phyloP scores from a whole-genome alignment of 2,888 invertebrate species.

The Monopis laevigella region DNA sequence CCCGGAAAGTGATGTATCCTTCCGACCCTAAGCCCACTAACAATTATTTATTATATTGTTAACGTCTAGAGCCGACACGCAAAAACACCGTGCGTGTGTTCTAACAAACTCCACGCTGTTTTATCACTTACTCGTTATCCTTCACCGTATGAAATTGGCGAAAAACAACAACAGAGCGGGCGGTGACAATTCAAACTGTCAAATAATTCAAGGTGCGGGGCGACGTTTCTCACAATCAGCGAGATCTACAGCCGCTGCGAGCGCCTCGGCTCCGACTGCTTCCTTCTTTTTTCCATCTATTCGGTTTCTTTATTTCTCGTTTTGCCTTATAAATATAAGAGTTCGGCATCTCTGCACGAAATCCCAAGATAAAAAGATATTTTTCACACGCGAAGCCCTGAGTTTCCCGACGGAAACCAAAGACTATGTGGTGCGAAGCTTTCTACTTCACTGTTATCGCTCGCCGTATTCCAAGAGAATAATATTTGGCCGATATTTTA shows the following conservation, averaged over 20 bases:
- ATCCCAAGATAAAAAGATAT: conserved; percentile 61
- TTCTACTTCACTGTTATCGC: too few species aligned
- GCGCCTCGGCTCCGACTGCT: conserved; percentile 27
- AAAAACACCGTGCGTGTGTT: conserved; percentile 29
- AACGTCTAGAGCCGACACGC: conserved; percentile 28
- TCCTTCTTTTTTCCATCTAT: conserved; percentile 39
- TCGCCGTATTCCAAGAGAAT: too few species aligned
- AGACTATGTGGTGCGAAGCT: conserved; percentile 35
- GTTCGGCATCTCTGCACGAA: conserved; percentile 54
- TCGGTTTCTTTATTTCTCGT: conserved; percentile 57
- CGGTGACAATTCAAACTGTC: conserved; percentile 55
- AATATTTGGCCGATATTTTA: background rate
- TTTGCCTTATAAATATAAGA: conserved; percentile 59
- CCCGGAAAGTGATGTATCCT: conserved; percentile 20
- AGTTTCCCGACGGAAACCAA: conserved; percentile 30
- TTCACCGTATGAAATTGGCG: conserved; percentile 28
- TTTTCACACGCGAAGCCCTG: conserved; percentile 43
- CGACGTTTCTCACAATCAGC: conserved; percentile 58
- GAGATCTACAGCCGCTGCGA: conserved; percentile 48
- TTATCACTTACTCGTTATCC: conserved; percentile 38
- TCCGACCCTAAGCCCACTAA: conserved; percentile 24
- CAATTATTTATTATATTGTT: conserved; percentile 36
- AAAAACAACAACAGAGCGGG: conserved; percentile 43
- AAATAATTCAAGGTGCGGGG: conserved; percentile 56
- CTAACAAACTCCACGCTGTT: conserved; percentile 35